A percentile compares a stretch with the other conserved stretches of the same genome.
These are phyloP conservation scores for Dipodomys ordii DNA, from an alignment of 2,113 vertebrate species.

Conservation along the genomic window DNA sequence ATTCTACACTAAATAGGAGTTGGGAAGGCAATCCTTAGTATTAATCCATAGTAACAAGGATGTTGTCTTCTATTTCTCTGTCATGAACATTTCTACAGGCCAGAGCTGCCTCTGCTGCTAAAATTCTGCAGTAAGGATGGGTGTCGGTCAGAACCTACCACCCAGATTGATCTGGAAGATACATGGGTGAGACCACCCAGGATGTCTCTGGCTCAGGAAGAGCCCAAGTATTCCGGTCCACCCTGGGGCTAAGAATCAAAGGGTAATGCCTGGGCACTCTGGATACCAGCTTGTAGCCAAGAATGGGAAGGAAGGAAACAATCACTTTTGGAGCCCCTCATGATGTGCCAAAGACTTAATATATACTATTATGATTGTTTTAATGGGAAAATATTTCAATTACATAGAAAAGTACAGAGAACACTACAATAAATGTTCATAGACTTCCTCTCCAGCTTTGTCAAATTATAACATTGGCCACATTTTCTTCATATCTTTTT, in stretches of 20 bases:
- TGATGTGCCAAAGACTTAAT: not conserved
- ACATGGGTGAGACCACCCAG: conserved; percentile 32
- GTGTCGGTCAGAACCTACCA: conserved; percentile 36
- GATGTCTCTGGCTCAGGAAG: conserved; percentile 54
- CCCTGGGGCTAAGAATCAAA: conserved; percentile 49
- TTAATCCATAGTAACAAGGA: not conserved
- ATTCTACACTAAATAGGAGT: not conserved
- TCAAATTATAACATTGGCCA: not conserved
- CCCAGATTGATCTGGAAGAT: conserved; percentile 53
- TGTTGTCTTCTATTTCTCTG: not conserved
- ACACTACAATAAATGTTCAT: not conserved
- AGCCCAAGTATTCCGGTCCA: conserved; percentile 25
- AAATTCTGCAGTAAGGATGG: conserved; percentile 29
- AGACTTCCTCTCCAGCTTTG: not conserved
- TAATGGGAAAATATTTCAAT: conserved; percentile 39
- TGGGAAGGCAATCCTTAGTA: not conserved
- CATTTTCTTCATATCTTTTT: conserved; percentile 20
- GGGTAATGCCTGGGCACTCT: conserved; percentile 21
- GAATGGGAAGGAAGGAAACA: conserved; percentile 14
- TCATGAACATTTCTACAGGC: not conserved
- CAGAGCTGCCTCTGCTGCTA: conserved; percentile 11
- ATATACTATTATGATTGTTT: not conserved
- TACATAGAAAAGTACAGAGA: not conserved
- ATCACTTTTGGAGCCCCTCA: conserved; percentile 18
- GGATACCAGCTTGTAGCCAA: conserved; percentile 39